Evolutionary conservation across 1,140 invertebrate species (phyloP).

Genomic region (Trichonephila clavata): DNA sequence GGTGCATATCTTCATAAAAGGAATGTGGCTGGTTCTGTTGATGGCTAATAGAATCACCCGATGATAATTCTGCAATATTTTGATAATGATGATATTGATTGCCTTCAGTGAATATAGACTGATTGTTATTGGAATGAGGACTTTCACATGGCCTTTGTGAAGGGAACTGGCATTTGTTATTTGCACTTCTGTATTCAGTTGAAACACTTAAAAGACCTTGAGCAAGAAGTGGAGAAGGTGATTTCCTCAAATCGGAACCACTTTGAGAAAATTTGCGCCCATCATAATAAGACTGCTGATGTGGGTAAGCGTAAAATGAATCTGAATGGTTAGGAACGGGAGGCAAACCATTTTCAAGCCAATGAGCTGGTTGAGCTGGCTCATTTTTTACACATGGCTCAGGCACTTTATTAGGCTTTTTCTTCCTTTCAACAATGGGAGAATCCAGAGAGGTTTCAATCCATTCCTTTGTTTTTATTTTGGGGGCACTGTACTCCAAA

Average conservation of each 20-base stretch:
- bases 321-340: neutral
- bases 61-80: slow-evolving; percentile 50
- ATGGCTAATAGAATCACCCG: neutral
- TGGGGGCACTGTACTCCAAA: slow-evolving; percentile 29
- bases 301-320: slow-evolving; percentile 7
- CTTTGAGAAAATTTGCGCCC: slow-evolving; percentile 3
- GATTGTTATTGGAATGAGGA: neutral
- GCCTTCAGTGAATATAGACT: neutral
- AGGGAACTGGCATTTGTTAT: neutral
- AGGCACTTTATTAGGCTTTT: slow-evolving; percentile 26
- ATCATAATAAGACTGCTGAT: slow-evolving; percentile 5
- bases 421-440: slow-evolving; percentile 78
- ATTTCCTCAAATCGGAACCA: slow-evolving; percentile 27
- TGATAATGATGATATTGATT: slow-evolving; percentile 66
- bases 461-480: slow-evolving; percentile 85
- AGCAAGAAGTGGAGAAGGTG: slow-evolving; percentile 22
- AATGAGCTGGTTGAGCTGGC: slow-evolving; percentile 33
- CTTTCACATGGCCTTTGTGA: slow-evolving; percentile 28
- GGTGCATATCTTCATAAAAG: slow-evolving; percentile 43
- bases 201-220: neutral
- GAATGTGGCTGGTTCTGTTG: neutral
- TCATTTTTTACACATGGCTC: neutral
- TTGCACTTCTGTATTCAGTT: neutral
- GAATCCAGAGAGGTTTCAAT: slow-evolving; percentile 88
- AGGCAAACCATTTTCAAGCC: slow-evolving; percentile 71